Evolutionary conservation across 2,888 invertebrate species (phyloP).

Genomic region (Notodonta dromedarius): DNA sequence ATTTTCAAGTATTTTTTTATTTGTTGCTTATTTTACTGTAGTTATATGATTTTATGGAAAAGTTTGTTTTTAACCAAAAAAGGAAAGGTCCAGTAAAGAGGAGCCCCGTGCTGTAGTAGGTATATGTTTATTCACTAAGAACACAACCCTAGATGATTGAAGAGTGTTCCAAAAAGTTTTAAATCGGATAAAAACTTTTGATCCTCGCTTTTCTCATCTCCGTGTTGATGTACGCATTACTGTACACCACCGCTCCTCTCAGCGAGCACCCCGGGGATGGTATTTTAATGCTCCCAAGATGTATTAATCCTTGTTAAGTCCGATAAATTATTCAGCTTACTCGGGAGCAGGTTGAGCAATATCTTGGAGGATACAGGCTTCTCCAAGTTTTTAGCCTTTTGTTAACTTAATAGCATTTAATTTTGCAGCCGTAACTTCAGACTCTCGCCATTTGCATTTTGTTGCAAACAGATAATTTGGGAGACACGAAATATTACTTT

Average conservation of each 20-base stretch:
- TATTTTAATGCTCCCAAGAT: constrained; percentile 61
- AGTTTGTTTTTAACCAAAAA: not conserved
- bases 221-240: not conserved
- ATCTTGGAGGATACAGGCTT: constrained; percentile 26
- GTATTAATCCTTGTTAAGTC: constrained; percentile 73
- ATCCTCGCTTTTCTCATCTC: constrained; percentile 1
- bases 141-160: not conserved
- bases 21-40: too few relatives aligned
- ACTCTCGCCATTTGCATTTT: constrained; percentile 33
- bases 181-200: constrained; percentile 3
- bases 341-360: constrained; percentile 26
- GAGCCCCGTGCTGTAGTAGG: not conserved
- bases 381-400: constrained; percentile 47
- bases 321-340: constrained; percentile 71
- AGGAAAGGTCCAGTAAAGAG: not conserved
- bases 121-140: not conserved
- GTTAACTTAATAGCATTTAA: constrained; percentile 49
- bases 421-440: constrained; percentile 38
- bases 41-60: too few relatives aligned
- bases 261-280: constrained; percentile 42
- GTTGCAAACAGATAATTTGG: constrained; percentile 36
- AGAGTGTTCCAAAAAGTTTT: not conserved
- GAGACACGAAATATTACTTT: constrained; percentile 43
- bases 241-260: not conserved
- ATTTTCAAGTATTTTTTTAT: too few relatives aligned